Conservation (phyloP, 2,113 vertebrate species). For the Clupea harengus region DNA sequence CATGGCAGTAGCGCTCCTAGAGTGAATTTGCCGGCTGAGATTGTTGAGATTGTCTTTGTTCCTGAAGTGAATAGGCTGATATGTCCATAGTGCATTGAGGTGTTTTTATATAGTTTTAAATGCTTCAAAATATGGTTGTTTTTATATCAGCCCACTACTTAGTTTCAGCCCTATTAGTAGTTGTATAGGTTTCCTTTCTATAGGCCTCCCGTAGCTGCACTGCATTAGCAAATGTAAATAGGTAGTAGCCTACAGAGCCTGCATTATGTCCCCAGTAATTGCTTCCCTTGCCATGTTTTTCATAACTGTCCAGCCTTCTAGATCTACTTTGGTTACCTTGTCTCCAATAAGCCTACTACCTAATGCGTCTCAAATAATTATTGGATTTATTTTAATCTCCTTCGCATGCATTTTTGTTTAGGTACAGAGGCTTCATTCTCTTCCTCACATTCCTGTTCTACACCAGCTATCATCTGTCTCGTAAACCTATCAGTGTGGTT, state of each 20-base stretch:
- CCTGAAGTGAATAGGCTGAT: neutral
- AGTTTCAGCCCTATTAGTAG: neutral
- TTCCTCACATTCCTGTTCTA: slow-evolving; percentile 92
- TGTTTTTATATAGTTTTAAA: neutral
- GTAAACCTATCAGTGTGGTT: slow-evolving; percentile 95
- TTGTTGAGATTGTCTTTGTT: neutral
- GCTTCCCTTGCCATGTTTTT: neutral
- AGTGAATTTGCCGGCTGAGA: neutral
- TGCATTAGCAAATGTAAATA: slow-evolving; percentile 40
- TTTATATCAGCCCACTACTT: neutral
- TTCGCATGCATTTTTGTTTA: slow-evolving; percentile 51
- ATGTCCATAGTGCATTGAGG: neutral
- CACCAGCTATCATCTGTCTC: slow-evolving; percentile 89
- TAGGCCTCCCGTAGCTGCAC: neutral
- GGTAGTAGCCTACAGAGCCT: slow-evolving; percentile 9
- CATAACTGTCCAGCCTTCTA: neutral
- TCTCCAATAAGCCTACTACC: neutral
- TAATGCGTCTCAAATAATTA: neutral
- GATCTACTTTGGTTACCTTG: neutral
- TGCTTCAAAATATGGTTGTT: no score
- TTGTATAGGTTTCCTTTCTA: neutral
- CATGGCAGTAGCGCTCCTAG: neutral
- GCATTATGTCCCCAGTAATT: slow-evolving; percentile 10
- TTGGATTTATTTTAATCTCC: neutral
- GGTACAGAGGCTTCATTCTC: slow-evolving; percentile 86